Evolutionary conservation across 1,140 invertebrate species (phyloP).

Genomic region (Arion vulgaris): DNA sequence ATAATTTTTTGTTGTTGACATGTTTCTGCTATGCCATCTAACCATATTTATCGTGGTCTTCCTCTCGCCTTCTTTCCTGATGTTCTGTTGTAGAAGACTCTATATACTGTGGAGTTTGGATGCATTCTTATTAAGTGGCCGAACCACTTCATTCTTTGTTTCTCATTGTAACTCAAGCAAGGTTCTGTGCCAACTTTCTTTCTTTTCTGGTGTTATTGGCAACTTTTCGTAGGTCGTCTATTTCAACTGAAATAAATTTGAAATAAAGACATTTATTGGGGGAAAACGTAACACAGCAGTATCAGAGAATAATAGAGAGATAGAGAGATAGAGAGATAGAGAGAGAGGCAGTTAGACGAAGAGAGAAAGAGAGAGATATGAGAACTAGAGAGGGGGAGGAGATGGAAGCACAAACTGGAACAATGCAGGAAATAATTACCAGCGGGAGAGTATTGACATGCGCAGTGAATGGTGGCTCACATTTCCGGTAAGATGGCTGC

Average conservation of each 20-base stretch:
- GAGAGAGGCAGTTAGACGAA: not conserved
- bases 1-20: no score
- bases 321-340: not conserved
- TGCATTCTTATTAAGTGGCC: no score
- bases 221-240: not conserved
- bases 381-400: not conserved
- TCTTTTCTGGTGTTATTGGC: not conserved
- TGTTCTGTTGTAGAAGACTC: no score
- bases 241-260: not conserved
- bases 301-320: not conserved
- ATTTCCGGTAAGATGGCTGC: slow-evolving; percentile 32
- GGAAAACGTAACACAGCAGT: not conserved
- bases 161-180: no score
- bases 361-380: not conserved
- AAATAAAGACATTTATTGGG: not conserved
- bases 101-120: no score
- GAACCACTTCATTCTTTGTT: no score
- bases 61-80: no score
- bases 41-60: no score
- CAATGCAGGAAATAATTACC: slow-evolving; percentile 30
- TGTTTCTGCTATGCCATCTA: no score
- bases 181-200: no score
- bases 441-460: slow-evolving; percentile 28
- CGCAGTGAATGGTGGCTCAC: slow-evolving; percentile 19
- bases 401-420: not conserved